phyloP scores from a whole-genome alignment of 2,113 vertebrate genomes.

The Microcebus lehilahytsara region DNA sequence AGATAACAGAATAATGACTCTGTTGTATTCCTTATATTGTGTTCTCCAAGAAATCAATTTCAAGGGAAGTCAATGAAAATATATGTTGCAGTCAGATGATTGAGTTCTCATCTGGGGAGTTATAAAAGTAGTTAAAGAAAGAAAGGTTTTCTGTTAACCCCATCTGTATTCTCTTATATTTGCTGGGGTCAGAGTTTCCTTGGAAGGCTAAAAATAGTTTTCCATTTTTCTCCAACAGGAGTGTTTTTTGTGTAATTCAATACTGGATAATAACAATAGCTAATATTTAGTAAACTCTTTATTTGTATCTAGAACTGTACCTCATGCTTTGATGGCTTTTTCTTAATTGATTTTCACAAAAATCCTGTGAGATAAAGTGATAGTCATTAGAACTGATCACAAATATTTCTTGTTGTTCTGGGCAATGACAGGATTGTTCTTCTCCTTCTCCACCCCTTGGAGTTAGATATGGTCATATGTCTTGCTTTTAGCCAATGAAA shows the following conservation, averaged over 20 bases:
- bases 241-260: conserved; percentile 22
- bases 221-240: not conserved
- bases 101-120: conserved; percentile 3
- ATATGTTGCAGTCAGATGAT: not conserved
- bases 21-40: conserved; percentile 11
- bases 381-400: not conserved
- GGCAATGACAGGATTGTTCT: not conserved
- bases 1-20: conserved; percentile 11
- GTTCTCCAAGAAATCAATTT: conserved; percentile 35
- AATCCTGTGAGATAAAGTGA: not conserved
- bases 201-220: conserved; percentile 38
- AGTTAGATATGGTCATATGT: not conserved
- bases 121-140: conserved; percentile 42
- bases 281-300: not conserved
- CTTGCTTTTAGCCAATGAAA: conserved; percentile 13
- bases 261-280: not conserved
- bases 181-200: not conserved
- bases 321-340: not conserved
- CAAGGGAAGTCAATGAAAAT: conserved; percentile 31
- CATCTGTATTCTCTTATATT: conserved; percentile 8
- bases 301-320: not conserved
- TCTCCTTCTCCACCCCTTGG: not conserved
- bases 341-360: conserved; percentile 14
- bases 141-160: conserved; percentile 2
- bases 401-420: not conserved